A percentile compares a stretch with the other conserved stretches of the same genome.
These are phyloP conservation scores for Dallia pectoralis DNA, from an alignment of 2,797 vertebrate genomes.

Conservation along the genomic window DNA sequence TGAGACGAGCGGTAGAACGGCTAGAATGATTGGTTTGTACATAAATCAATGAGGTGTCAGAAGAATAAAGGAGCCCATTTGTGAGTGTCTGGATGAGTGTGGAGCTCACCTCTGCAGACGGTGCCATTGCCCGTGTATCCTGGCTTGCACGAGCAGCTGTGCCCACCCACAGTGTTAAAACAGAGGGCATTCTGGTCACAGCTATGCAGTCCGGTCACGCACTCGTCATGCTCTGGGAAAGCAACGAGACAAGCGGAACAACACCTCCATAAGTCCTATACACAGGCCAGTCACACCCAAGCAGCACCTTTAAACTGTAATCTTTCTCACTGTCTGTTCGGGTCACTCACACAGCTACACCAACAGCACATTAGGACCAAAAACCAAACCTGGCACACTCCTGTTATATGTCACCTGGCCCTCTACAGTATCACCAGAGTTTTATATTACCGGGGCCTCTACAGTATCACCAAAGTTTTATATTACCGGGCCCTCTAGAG, in stretches of 20 bases:
- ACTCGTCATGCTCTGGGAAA: constrained; percentile 90
- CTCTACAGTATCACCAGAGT: too few relatives aligned
- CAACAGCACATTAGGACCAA: too few relatives aligned
- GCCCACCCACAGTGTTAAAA: constrained; percentile 95
- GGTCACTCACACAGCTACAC: too few relatives aligned
- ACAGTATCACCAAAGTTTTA: not conserved
- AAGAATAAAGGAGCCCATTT: not conserved
- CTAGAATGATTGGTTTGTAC: not conserved
- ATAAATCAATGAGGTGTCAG: not conserved
- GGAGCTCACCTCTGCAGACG: constrained; percentile 85
- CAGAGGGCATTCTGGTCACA: constrained; percentile 95
- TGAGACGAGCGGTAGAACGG: constrained; percentile 59
- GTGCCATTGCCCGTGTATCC: constrained; percentile 94
- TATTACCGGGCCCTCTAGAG: too few relatives aligned
- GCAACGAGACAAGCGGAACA: not conserved
- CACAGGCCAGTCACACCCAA: constrained; percentile 11
- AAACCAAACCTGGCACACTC: too few relatives aligned
- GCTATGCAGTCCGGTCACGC: constrained; percentile 86
- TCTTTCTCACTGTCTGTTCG: too few relatives aligned
- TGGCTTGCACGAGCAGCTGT: constrained; percentile 95
- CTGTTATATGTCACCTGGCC: too few relatives aligned
- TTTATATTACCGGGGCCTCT: not conserved
- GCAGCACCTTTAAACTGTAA: not conserved
- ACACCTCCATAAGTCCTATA: not conserved
- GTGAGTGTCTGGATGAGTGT: not conserved